Base-by-base conservation (phyloP, 2,113 vertebrate species). In the western clawed frog (Xenopus tropicalis) region DNA sequence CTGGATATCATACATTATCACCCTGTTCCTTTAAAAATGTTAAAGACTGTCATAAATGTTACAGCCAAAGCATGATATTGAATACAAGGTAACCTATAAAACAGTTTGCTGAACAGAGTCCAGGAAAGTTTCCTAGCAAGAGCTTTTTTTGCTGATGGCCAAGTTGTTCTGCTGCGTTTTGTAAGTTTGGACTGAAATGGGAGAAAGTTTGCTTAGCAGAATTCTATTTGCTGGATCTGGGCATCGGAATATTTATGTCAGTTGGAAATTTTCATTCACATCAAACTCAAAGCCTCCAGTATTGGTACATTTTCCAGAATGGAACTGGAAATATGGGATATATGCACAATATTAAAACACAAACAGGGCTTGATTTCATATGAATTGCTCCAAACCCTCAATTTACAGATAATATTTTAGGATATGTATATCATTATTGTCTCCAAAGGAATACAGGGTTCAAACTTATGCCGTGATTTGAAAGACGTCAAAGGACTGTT, bases 71-170 rank as follows among this genome's bases (percentile, higher is more conserved):
- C 25, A 43, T 51, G 58, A 25, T 29, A 62, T 52, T 24, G 16
- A 25, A 42, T 25, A 70, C 21, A 12, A 23, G 20, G 58, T 16
- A 62, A 71, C 43, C 43, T 24, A 25, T 51, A 48, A 71, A 61
- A 29, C 57, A 62, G 69, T 19, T 19, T 23, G n/a, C 22, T 71
- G 69, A 59, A 25, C 11, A 24, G 16, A 29, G 21, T 51, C 69
- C 69, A 71, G 69, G 69, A 62, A 71, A 44, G 62, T 48, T 71
- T 61, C 58, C 69, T 71, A 62, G 58, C 57, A 25, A 23, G 22
- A 71, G 22, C 43, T 61, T 13, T 68, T 17, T 68, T n/a, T 54
- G 51, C 25, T 23, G n/a, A 25, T 23, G 21, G 57, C 58, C 69
- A 71, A 52, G 4, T 14, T 51, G 61, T 21, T 14, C 37, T 70